Evolutionary conservation across 2,888 invertebrate genomes (phyloP), one percentile per base, ranked within the genome.

Genomic region (Plebejus melissa): DNA sequence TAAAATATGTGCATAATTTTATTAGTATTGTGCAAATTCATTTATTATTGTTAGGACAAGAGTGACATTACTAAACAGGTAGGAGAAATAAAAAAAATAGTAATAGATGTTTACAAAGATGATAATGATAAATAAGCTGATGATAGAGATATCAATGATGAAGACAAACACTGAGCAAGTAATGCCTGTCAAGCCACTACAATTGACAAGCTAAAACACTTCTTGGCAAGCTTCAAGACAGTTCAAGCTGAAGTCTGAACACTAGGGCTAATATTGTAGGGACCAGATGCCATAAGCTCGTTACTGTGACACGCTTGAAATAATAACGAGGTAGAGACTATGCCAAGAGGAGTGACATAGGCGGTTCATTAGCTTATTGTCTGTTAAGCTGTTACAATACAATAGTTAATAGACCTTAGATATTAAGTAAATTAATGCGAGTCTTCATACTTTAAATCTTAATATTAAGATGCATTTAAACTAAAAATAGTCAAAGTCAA

Each of bases 191-290:
- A 70, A 70, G 38, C 41, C 38, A 41, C n/a, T 32, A n/a, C 22
- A 22, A 22, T n/a, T 41, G 38, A 70, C 41, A n/a, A 16, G 22
- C 16, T 13, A n/a, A n/a, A 22, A 70, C 41, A 70, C 38, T 70
- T 69, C 36, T 70, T 70, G 70, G 70, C 70, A 70, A 70, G 41
- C 38, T 41, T 7, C 41, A 22, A 16, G 70, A 70, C 70, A 22
- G 60, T 3, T n/a, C 70, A 41, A 41, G 9, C n/a, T 41, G 41
- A 22, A 22, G 22, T 22, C 22, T 22, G 22, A 70, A 70, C 9
- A 70, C 70, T n/a, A 70, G 70, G 70, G 38, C 70, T 41, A 41
- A n/a, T 41, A 38, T 70, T 38, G 38, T 38, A n/a, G 41, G n/a
- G 38, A 38, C 41, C 13, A 22, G 41, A 70, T 28, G 60, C 60